phyloP scores from a whole-genome alignment of 1,140 invertebrate genomes.

The Neodiprion virginianus region DNA sequence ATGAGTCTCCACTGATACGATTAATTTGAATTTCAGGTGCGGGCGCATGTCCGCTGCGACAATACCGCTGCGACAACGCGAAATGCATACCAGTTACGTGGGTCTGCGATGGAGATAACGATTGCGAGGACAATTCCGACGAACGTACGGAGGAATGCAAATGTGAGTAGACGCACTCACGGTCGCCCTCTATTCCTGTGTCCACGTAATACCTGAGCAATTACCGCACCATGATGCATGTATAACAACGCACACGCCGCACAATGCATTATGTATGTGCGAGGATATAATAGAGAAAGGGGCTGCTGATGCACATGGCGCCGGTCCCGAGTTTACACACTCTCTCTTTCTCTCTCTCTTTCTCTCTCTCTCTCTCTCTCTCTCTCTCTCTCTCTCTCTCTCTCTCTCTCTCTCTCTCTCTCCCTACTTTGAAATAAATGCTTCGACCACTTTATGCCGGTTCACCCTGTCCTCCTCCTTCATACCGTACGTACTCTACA shows the following conservation, averaged over 20 bases:
- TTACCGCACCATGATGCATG: too few species aligned
- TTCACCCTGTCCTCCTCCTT: too few species aligned
- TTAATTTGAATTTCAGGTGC: slow-evolving; percentile 40
- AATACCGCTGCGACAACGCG: slow-evolving; percentile 79
- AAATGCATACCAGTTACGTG: slow-evolving; percentile 84
- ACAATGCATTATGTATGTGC: too few species aligned
- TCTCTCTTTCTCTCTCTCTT: neutral
- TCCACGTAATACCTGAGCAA: too few species aligned
- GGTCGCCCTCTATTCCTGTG: neutral
- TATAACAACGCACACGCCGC: too few species aligned
- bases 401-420: slow-evolving; percentile 14
- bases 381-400: neutral
- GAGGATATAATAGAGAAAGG: too few species aligned
- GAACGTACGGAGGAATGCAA: slow-evolving; percentile 75
- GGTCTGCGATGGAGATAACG: slow-evolving; percentile 78
- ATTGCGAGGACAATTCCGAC: slow-evolving; percentile 83
- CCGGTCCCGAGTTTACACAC: too few species aligned
- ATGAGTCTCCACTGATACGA: too few species aligned
- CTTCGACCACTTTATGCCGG: too few species aligned
- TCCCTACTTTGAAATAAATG: neutral
- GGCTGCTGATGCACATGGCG: too few species aligned
- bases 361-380: slow-evolving; percentile 13
- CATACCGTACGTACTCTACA: too few species aligned
- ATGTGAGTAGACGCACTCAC: slow-evolving; percentile 58
- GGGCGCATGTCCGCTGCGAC: slow-evolving; percentile 70